Base-by-base conservation (phyloP, 2,888 invertebrate genomes). In the Aleiodes testaceus region DNA sequence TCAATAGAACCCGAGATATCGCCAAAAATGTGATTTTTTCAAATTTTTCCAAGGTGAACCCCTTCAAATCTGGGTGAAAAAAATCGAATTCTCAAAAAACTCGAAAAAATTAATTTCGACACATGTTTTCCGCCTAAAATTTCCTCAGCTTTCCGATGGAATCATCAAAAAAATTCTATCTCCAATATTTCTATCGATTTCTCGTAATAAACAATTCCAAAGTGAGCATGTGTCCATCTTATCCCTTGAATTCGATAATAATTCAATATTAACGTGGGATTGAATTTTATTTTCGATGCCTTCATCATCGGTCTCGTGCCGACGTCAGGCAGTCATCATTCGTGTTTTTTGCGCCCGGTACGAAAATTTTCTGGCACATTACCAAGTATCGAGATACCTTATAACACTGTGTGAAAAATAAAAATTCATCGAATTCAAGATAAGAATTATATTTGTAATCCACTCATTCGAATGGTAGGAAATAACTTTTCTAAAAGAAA, bases 391-490 rank as follows among this genome's bases (percentile, higher is more conserved):
- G 67, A 75, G 72, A 73, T 63, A 66, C 26, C 65, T 74, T 73
- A 66, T 74, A 74, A 69, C 69, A 65, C 55, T 66, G 61, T 81
- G 80, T 80, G 78, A 78, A 78, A 69, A 75, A 69, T 67, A 67
- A 63, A 63, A 71, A 69, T 78, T 80, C 82, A 85, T 86, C 82
- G 82, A 84, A 85, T 80, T 78, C 80, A 79, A 79, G 80, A 83
- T 26, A 44, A 73, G 66, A 72, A 66, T 71, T 71, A 71, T 71
- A 67, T 71, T 66, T 71, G 55, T 61, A 71, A 71, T 66, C 52
- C 44, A 52, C 45, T 71, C 52, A 49, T 20, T 9, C 14, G n/a
- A 36, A 36, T 59, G 47, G 50, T 42, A 45, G 14, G 36, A 42
- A 66, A 53, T 53, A 66, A 66, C 36, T 66, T 30, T 36, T 59